Base-by-base conservation (phyloP, 2,797 vertebrate genomes). In the Propithecus perrieri region DNA sequence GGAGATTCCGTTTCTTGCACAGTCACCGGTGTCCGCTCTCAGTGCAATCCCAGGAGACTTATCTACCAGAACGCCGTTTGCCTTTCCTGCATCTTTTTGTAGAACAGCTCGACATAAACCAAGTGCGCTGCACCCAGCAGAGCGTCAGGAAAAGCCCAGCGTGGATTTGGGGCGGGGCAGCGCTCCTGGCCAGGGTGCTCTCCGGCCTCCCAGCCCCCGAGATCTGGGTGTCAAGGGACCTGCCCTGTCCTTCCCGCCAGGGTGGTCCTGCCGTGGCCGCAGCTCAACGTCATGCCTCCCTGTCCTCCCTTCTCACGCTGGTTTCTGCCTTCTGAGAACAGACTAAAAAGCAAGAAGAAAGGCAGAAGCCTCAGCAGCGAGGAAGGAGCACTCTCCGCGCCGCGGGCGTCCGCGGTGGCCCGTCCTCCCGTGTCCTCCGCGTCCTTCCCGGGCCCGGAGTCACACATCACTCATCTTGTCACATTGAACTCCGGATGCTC, bases 401-500 rank as follows among this genome's bases (percentile, higher is more conserved):
- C 97, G 92, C 98, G 98, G 99, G 99, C 98, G 97, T 98, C 99
- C 98, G 99, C 98, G 98, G 99, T 99, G 99, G 99, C 99, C 99
- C 99, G 99, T 99, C 99, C 99, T 99, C 99, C 98, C 98, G 75
- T 35, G 95, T 94, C 95, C 92, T 81, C 57, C 71, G 99, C 99
- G 99, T 99, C 99, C 99, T 99, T 99, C 99, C 99, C 98, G 95
- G 99, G 99, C 99, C 99, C 98, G 98, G 98, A 99, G 99, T 99
- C 99, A 99, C 98, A 98, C 99, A 99, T 99, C 99, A 99, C 99
- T 99, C 99, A 99, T 99, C 99, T 99, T 99, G 99, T 99, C 99
- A 99, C 99, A 99, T 99, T 99, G 99, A 99, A 99, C 99, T 99
- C 99, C 99, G 99, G 99, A 99, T 99, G 99, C 99, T 99, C 99